phyloP scores from a whole-genome alignment of 2,113 vertebrate species.

The Oryzias javanicus region DNA sequence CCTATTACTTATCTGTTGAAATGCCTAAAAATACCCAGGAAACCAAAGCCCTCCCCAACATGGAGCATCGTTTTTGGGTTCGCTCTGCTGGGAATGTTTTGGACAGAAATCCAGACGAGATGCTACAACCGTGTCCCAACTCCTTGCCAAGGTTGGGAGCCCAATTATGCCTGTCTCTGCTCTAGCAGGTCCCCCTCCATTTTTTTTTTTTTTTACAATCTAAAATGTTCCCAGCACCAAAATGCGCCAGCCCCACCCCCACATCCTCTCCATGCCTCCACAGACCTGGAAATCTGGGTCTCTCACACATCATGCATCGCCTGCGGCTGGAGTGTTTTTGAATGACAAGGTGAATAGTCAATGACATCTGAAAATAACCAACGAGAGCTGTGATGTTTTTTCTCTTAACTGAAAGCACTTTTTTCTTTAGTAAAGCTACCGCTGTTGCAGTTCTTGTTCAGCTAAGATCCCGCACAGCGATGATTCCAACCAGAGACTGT shows the following conservation, averaged over 20 bases:
- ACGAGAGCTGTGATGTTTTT: conserved; percentile 31
- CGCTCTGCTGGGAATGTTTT: conserved; percentile 50
- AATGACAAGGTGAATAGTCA: conserved; percentile 65
- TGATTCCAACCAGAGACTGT: too few relatives aligned
- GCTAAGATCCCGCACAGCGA: not conserved
- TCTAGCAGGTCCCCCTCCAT: conserved; percentile 47
- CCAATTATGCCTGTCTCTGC: conserved; percentile 60
- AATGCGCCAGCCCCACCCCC: conserved; percentile 31
- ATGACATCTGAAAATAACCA: conserved; percentile 70
- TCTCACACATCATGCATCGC: conserved; percentile 59
- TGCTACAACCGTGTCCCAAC: conserved; percentile 52
- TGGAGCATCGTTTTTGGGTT: conserved; percentile 33
- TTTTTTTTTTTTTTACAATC: conserved; percentile 42
- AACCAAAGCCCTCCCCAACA: conserved; percentile 23
- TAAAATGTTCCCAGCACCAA: conserved; percentile 48
- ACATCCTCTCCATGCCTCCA: conserved; percentile 10
- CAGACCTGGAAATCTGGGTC: conserved; percentile 60
- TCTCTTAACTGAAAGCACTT: conserved; percentile 27
- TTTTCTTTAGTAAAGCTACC: conserved; percentile 5
- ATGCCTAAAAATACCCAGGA: conserved; percentile 31
- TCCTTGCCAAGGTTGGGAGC: conserved; percentile 58
- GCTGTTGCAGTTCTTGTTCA: conserved; percentile 20
- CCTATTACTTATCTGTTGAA: conserved; percentile 24
- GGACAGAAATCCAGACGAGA: conserved; percentile 43
- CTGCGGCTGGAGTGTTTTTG: conserved; percentile 56